Evolutionary conservation across 1,140 invertebrate species (phyloP), one percentile per base, ranked within the genome.

Genomic region (Ectropis grisescens): DNA sequence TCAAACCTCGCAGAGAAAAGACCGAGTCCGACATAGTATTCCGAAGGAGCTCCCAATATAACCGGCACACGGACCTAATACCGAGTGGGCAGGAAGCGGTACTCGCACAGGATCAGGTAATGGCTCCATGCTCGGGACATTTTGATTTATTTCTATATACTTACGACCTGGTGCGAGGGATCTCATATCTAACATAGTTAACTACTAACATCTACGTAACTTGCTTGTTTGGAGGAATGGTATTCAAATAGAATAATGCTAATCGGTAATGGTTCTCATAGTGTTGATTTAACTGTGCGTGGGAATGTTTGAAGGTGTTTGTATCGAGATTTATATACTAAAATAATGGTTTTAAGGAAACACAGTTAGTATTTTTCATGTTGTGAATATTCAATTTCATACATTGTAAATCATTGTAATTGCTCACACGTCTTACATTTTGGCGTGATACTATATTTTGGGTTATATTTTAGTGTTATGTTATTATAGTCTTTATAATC

Each of bases 21-120:
- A 93, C 92, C 55, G 92, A 94, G 76, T 92, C 91, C 35, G 91
- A 93, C 67, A 92, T 93, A 58, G 86, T 92, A 22, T 86, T 89
- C 56, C 84, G 88, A 45, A 89, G 86, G 49, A 78, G 66, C 56
- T 78, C 84, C 70, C 86, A 54, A 74, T 91, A 90, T 87, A 85
- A 88, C 86, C 56, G 84, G 85, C 78, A 86, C 83, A 53, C 83
- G 78, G 65, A 87, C 75, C 56, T 84, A 33, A 44, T 72, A 48
- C 50, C 71, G 41, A 64, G 55, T 41, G 72, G 76, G 69, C 76
- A 81, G 76, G 76, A 81, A 78, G 76, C 76, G 76, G 72, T 81
- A 78, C 71, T 67, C 65, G 67, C 67, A 54, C 70, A 65, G 67
- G 75, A 80, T 42, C 61, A 81, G 76, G 76, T 81, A 81, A 68